Evolutionary conservation across 1,140 invertebrate species (phyloP), one percentile per base, ranked within the genome.

Genomic region (Bombus polaris): DNA sequence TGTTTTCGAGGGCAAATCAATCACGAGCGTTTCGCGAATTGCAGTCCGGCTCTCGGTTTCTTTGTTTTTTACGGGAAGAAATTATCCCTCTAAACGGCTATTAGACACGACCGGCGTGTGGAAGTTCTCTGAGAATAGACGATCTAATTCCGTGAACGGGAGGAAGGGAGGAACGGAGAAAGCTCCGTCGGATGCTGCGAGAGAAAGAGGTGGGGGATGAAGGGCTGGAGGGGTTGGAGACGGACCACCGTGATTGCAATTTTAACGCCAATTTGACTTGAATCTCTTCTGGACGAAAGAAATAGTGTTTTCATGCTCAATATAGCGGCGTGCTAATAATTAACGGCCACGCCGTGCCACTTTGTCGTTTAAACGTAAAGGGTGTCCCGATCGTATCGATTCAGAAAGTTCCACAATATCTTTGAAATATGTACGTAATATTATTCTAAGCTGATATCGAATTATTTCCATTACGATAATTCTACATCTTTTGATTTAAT

Each of bases 191-290:
- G 78, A 70, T 79, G 72, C 76, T 53, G 22, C 10, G 28, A 28
- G 37, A 66, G 71, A 82, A 81, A 35, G 71, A 53, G 37, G 2
- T 71, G 70, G 37, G 72, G 47, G 44, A 25, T 35, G 81, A 83
- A 73, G 71, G 74, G 35, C 73, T 77, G 66, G 81, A 66, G 68
- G 88, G 81, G 80, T 88, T 81, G 86, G 90, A 88, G 72, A 90
- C 92, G 91, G 95, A 95, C 95, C 95, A 95, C 95, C 95, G 87
- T 93, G 94, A 94, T 95, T 94, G 94, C 93, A 95, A 95, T 95
- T 95, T 95, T 95, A 94, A 94, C 94, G 94, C 92, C 94, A 95
- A 94, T 95, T 95, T 94, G 92, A 95, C 93, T 93, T 91, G 94
- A 93, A 95, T 94, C 93, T 94, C 86, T 88, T 86, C 86, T 85